phyloP scores from a whole-genome alignment of 2,113 vertebrate species.

The Oncorhynchus masou region DNA sequence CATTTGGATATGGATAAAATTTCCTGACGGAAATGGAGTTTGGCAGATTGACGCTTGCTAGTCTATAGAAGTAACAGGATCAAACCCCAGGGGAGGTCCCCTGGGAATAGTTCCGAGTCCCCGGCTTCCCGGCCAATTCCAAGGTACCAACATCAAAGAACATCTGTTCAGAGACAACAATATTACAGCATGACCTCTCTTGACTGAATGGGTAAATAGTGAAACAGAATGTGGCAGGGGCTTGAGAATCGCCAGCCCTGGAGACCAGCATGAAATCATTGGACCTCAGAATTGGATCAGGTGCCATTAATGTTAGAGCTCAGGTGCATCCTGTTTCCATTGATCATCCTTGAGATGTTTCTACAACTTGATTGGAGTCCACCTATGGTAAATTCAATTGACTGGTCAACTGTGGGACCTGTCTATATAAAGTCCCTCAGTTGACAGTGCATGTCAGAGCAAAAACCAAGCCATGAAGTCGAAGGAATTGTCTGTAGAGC shows the following conservation, averaged over 20 bases:
- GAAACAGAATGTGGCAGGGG: conserved; percentile 50
- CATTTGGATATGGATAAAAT: not conserved
- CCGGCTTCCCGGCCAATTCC: conserved; percentile 10
- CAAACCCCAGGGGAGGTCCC: conserved; percentile 15
- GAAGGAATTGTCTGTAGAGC: too few species aligned
- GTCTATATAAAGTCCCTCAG: too few species aligned
- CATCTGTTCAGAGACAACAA: conserved; percentile 48
- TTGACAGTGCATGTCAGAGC: too few species aligned
- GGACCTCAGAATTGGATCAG: conserved; percentile 16
- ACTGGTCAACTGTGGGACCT: too few species aligned
- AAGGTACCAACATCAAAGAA: conserved; percentile 54
- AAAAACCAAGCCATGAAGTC: too few species aligned
- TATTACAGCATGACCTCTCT: conserved; percentile 52
- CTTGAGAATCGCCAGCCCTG: conserved; percentile 32
- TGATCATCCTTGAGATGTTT: too few species aligned
- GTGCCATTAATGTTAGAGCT: conserved; percentile 27
- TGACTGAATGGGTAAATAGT: conserved; percentile 59
- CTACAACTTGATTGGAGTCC: too few species aligned
- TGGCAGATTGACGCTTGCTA: not conserved
- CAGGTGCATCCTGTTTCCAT: too few species aligned
- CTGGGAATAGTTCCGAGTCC: conserved; percentile 21
- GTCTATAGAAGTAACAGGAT: conserved; percentile 7
- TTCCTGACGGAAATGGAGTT: not conserved
- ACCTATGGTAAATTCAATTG: too few species aligned
- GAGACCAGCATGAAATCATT: not conserved